phyloP scores from a whole-genome alignment of 1,140 invertebrate genomes.

The Drosophila mayri region DNA sequence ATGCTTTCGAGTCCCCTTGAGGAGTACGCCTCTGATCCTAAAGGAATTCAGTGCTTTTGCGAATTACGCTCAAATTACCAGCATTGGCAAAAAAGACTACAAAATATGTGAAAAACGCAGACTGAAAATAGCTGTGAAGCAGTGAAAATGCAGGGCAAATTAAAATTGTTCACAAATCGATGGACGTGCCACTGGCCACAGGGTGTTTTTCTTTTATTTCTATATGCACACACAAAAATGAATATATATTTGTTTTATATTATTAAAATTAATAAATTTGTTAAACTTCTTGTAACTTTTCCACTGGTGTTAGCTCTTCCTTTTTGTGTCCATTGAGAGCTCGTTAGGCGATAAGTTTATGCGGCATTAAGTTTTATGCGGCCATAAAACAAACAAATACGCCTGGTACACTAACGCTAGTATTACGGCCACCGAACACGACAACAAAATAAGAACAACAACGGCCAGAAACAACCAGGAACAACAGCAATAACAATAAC shows the following conservation, averaged over 20 bases:
- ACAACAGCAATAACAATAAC: conserved; percentile 50
- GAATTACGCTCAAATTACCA: conserved; percentile 81
- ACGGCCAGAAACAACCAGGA: conserved; percentile 18
- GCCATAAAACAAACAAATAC: conserved; percentile 81
- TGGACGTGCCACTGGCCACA: conserved; percentile 12
- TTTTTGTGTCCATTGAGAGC: conserved; percentile 59
- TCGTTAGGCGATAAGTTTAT: conserved; percentile 82
- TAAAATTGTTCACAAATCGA: conserved; percentile 76
- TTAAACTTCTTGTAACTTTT: not conserved
- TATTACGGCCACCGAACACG: conserved; percentile 75
- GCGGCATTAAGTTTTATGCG: conserved; percentile 83
- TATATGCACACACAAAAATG: not conserved
- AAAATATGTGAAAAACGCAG: conserved; percentile 15
- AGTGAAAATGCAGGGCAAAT: conserved; percentile 77
- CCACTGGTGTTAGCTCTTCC: conserved; percentile 8
- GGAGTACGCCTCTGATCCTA: conserved; percentile 14
- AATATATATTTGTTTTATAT: no score
- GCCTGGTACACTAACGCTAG: conserved; percentile 44
- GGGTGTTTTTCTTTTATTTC: conserved; percentile 12
- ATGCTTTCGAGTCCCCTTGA: not conserved
- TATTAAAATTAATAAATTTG: no score
- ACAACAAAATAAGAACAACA: conserved; percentile 35
- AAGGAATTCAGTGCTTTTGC: conserved; percentile 66
- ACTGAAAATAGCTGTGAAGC: conserved; percentile 76
- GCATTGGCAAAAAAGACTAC: conserved; percentile 28